Evolutionary conservation across 2,797 vertebrate species (phyloP), one percentile per base, ranked within the genome.

Genomic region (Gorsachius magnificus): DNA sequence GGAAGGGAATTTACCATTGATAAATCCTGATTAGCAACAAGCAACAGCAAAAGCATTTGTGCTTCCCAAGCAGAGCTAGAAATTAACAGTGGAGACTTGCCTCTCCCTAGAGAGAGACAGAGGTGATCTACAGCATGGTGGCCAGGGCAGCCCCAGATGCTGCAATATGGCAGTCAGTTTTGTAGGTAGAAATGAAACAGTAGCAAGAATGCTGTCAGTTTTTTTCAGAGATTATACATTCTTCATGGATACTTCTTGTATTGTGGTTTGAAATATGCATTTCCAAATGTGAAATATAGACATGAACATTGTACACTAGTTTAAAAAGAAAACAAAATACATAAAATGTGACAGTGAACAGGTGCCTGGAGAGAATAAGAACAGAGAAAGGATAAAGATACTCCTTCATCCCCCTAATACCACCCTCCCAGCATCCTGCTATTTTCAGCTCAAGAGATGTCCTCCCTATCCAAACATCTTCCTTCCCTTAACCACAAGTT

Each of bases 141-240:
- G 21, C 72, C 66, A 75, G 14, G 25, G 53, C 25, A 74, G 76
- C 43, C n/a, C 26, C 33, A 43, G 21, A 29, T 0, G 99, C 98
- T 98, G 97, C 98, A 99, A 99, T 99, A 99, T 98, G 98, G 98
- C 99, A 99, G 98, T 98, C 95, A 98, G 98, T 99, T 99, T 99
- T 99, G 98, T 99, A 99, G 99, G 99, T 99, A 98, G 98, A 98
- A 99, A 99, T 98, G 96, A 98, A 98, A 98, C 98, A 98, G 98
- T 99, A 99, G 98, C 98, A 99, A 98, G 98, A 98, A 99, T 99
- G 98, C 98, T 99, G 99, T 98, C 98, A 98, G 98, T 98, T 98
- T 99, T 98, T 98, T 98, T 98, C 98, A 98, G 98, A 98, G 98
- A 98, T 99, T 98, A 98, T 98, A 98, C 98, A 98, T 99, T 98